phyloP scores from a whole-genome alignment of 2,888 invertebrate genomes.

The Venusia cambrica region DNA sequence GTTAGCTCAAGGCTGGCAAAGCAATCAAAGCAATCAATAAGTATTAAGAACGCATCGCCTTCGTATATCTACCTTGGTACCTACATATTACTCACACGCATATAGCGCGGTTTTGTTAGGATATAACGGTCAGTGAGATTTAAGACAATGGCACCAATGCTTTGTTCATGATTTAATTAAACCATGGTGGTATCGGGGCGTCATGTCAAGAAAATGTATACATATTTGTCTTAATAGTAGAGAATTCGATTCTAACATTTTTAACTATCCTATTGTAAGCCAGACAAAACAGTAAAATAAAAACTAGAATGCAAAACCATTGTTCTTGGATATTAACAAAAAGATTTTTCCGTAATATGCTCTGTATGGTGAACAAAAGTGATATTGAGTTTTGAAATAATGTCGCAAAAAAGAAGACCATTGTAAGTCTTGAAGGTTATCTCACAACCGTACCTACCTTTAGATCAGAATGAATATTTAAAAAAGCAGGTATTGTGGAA shows the following conservation, averaged over 20 bases:
- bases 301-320: constrained; percentile 3
- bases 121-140: constrained; percentile 44
- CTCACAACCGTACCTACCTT: no score
- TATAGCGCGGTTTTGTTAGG: constrained; percentile 35
- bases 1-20: constrained; percentile 3
- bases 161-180: no score
- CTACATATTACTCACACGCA: constrained; percentile 23
- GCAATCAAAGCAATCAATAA: constrained; percentile 7
- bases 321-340: no score
- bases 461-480: not conserved
- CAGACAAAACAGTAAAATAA: no score
- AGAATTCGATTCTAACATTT: no score
- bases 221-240: no score
- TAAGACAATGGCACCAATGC: constrained; percentile 45
- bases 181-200: constrained; percentile 3
- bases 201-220: no score
- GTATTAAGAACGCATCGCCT: constrained; percentile 26
- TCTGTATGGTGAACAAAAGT: constrained; percentile 3
- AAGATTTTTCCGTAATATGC: not conserved
- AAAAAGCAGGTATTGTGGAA: no score
- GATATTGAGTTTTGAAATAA: constrained; percentile 9
- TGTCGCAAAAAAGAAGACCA: not conserved
- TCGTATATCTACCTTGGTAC: no score
- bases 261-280: no score
- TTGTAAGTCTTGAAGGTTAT: constrained; percentile 8